Percentiles rank a stretch among this genome's conserved stretches.
phyloP scores from a whole-genome alignment of 2,888 invertebrate genomes.

The Cryptocheilus praepositus region DNA sequence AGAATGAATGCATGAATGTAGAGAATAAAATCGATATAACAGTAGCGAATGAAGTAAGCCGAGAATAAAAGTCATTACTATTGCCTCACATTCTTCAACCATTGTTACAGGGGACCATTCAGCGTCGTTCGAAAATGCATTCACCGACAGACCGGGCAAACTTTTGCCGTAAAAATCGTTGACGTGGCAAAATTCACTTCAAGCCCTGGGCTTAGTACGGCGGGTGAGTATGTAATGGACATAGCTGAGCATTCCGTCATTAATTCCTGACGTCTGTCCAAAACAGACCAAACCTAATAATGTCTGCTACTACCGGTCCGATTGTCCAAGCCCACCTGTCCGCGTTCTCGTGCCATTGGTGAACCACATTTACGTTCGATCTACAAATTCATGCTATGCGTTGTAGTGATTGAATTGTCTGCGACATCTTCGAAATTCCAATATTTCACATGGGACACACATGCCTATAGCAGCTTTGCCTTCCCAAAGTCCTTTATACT shows the following conservation, averaged over 20 bases:
- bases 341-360: too few relatives aligned
- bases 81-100: constrained; percentile 25
- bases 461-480: too few relatives aligned
- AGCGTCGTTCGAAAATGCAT: constrained; percentile 96
- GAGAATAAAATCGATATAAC: background rate
- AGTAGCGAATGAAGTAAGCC: background rate
- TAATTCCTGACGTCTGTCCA: constrained; percentile 48
- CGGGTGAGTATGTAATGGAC: constrained; percentile 80
- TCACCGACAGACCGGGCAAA: constrained; percentile 94
- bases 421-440: too few relatives aligned
- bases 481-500: too few relatives aligned
- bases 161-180: constrained; percentile 98
- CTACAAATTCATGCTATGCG: background rate
- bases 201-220: constrained; percentile 96
- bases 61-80: constrained; percentile 25
- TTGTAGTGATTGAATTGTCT: background rate
- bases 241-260: constrained; percentile 30
- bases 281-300: constrained; percentile 28
- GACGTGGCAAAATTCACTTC: constrained; percentile 98
- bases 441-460: too few relatives aligned
- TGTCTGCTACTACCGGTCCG: too few relatives aligned
- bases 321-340: too few relatives aligned
- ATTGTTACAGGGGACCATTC: constrained; percentile 89
- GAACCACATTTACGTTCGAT: too few relatives aligned
- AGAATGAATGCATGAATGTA: background rate